Conservation (phyloP, 2,888 invertebrate species). For the Octodonta nipae region DNA sequence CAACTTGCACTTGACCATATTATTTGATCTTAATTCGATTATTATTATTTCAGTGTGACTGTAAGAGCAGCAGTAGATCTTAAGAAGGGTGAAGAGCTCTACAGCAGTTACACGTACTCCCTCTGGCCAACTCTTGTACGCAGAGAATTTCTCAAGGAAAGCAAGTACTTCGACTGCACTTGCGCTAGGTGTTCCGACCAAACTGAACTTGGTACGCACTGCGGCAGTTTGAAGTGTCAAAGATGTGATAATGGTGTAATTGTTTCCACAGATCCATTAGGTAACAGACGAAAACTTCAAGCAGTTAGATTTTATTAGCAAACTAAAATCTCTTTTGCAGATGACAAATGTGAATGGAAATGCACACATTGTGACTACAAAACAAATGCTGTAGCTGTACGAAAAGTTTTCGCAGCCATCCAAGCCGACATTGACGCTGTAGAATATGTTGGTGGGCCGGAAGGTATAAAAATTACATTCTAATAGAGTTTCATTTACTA, state of each 20-base stretch:
- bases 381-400: slow-evolving; percentile 46
- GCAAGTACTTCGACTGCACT: slow-evolving; percentile 68
- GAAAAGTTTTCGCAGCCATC: slow-evolving; percentile 48
- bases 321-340: slow-evolving; percentile 8
- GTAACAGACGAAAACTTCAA: slow-evolving; percentile 35
- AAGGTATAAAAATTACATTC: no score
- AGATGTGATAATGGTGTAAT: slow-evolving; percentile 62
- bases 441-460: slow-evolving; percentile 44
- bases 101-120: slow-evolving; percentile 64
- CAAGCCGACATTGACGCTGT: slow-evolving; percentile 53
- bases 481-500: not conserved
- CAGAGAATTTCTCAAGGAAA: slow-evolving; percentile 52
- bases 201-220: slow-evolving; percentile 64
- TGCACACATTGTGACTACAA: slow-evolving; percentile 56
- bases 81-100: slow-evolving; percentile 49
- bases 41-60: slow-evolving; percentile 43
- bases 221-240: slow-evolving; percentile 65
- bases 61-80: slow-evolving; percentile 56
- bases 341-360: slow-evolving; percentile 39
- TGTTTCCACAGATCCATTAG: slow-evolving; percentile 50
- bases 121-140: slow-evolving; percentile 59
- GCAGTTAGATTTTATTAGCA: not conserved
- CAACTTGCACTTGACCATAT: no score
- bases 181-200: slow-evolving; percentile 67
- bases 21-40: no score